phyloP scores from a whole-genome alignment of 2,113 vertebrate genomes.

The Ammodytes dubius region DNA sequence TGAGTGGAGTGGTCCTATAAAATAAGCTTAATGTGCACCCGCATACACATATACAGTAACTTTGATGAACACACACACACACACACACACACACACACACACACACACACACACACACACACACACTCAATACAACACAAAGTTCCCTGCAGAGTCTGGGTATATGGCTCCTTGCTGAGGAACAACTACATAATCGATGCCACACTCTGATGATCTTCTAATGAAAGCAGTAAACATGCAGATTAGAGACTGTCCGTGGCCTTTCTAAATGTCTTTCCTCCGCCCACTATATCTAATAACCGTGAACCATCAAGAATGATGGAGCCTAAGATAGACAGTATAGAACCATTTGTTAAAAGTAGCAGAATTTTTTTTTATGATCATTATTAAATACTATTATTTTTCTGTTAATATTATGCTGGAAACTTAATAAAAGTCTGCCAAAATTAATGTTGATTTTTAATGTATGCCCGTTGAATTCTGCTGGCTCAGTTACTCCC shows the following conservation, averaged over 20 bases:
- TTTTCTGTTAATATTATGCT: constrained; percentile 14
- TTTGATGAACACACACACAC: background rate
- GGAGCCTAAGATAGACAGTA: constrained; percentile 31
- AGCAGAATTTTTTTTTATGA: constrained; percentile 13
- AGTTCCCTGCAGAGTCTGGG: constrained; percentile 50
- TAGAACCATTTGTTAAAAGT: constrained; percentile 7
- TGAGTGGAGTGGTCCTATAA: constrained; percentile 37
- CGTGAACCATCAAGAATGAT: constrained; percentile 39
- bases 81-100: background rate
- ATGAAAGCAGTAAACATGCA: constrained; percentile 78
- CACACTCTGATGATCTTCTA: constrained; percentile 75
- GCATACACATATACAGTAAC: too few relatives aligned
- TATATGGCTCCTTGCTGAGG: constrained; percentile 41
- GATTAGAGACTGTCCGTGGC: constrained; percentile 65
- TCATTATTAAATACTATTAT: background rate
- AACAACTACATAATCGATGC: constrained; percentile 57
- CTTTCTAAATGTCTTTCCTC: constrained; percentile 60
- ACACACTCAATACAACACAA: background rate
- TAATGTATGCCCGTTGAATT: background rate
- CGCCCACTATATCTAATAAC: constrained; percentile 47
- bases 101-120: constrained; percentile 1
- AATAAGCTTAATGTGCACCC: constrained; percentile 2
- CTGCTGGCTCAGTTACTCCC: too few relatives aligned
- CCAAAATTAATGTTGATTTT: background rate
- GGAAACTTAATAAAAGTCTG: constrained; percentile 1